Evolutionary conservation across 64 coral and sea anemone species (phyloP).

Genomic region (Montipora foliosa): DNA sequence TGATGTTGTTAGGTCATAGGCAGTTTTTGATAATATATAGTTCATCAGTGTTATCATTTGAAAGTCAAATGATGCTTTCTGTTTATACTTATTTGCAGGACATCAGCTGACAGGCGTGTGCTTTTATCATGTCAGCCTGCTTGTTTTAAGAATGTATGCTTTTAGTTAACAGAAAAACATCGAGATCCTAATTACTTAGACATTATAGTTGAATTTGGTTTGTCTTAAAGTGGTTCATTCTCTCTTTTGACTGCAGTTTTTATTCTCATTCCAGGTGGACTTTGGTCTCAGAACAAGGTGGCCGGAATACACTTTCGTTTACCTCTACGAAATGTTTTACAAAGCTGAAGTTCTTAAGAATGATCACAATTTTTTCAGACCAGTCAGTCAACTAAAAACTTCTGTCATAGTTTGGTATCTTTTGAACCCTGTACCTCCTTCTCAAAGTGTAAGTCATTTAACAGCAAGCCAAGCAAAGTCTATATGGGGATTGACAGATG

Average conservation of each 20-base stretch:
- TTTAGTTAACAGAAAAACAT: background rate
- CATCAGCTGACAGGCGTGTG: background rate
- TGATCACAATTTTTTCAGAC: conserved; percentile 99
- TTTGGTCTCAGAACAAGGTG: conserved; percentile 92
- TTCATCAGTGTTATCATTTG: too few species aligned
- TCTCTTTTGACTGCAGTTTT: background rate
- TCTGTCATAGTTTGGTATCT: conserved; percentile 99
- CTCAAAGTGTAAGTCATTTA: conserved; percentile 96
- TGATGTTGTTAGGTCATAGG: too few species aligned
- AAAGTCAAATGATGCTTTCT: background rate
- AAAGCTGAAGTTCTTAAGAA: conserved; percentile 99
- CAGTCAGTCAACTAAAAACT: conserved; percentile 99
- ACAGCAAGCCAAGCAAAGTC: conserved; percentile 99
- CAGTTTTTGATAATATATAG: too few species aligned
- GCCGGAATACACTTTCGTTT: conserved; percentile 94
- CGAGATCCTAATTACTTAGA: background rate
- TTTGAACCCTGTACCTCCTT: conserved; percentile 88
- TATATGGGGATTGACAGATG: conserved; percentile 98
- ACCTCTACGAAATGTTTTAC: conserved; percentile 99
- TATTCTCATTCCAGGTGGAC: conserved; percentile 83
- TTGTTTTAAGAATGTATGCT: background rate
- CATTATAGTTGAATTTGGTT: background rate
- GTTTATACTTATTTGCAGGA: background rate
- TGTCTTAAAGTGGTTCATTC: background rate
- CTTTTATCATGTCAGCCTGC: background rate